Evolutionary conservation across 2,888 invertebrate genomes (phyloP), one percentile per base, ranked within the genome.

Genomic region (Tenthredo scrophulariae): DNA sequence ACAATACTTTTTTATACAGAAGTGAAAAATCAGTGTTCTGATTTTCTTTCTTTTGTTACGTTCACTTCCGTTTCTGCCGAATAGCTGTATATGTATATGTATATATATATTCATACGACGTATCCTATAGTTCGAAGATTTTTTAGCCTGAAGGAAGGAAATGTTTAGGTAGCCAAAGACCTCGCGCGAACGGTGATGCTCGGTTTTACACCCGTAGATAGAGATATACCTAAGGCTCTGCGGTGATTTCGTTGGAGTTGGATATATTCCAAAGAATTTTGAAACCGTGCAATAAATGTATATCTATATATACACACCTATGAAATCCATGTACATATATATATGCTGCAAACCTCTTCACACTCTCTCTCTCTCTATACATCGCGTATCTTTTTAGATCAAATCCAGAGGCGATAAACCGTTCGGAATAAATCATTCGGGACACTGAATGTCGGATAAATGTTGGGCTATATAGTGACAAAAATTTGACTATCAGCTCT

Each of bases 341-440:
- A 67, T 9, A n/a, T 54, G 58, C 13, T 26, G 50, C 77, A 15
- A 15, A 9, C 54, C 15, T 50, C 54, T 54, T 54, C 50, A 46
- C 46, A n/a, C n/a, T 43, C n/a, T 29, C 72, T 46, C 33, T 33
- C 22, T 33, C 29, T 18, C 0, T 2, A 18, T 54, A 10, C 1
- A 3, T 62, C 29, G 50, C 80, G 40, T 13, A 58, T 80, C 80
- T 62, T 58, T 62, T 37, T 62, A 37, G 80, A 80, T 80, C 37
- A 80, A 80, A 62, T 80, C 37, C 80, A 37, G 22, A n/a, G 40
- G 80, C 80, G 80, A 80, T 80, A 62, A 80, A 80, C 58, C 62
- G 80, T 50, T 62, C 22, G 80, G 40, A 80, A 80, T 80, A 80
- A 80, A 80, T 80, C 80, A 62, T 80, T 33, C 58, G 80, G 37